Evolutionary conservation across 2,888 invertebrate species (phyloP).

Genomic region (Yponomeuta malinellus): DNA sequence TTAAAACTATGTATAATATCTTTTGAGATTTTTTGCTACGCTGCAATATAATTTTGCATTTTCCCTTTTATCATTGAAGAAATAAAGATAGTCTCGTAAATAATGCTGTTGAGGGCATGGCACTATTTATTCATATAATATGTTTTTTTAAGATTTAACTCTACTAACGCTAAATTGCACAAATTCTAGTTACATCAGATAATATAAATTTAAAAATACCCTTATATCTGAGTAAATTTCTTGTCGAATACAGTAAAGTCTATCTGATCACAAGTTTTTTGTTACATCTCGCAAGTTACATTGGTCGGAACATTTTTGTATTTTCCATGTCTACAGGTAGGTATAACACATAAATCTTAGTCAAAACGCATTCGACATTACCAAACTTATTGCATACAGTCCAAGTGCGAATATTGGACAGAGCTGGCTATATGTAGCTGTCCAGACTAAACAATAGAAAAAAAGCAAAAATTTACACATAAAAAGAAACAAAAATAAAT

Average conservation of each 20-base stretch:
- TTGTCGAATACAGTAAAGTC: background rate
- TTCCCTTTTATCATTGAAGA: conserved; percentile 1
- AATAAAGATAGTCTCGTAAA: conserved; percentile 1
- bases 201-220: conserved; percentile 5
- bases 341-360: background rate
- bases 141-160: conserved; percentile 22
- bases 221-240: conserved; percentile 4
- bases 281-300: conserved; percentile 6
- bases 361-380: no score
- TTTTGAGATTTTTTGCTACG: conserved; percentile 29
- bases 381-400: no score
- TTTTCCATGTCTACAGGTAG: background rate
- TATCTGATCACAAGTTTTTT: conserved; percentile 4
- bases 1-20: conserved; percentile 32
- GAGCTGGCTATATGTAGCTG: no score
- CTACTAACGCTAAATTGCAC: conserved; percentile 44
- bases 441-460: background rate
- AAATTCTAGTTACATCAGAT: conserved; percentile 25
- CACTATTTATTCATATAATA: conserved; percentile 38
- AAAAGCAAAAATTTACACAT: background rate
- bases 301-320: conserved; percentile 3
- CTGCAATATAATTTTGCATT: conserved; percentile 20
- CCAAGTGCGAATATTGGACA: no score
- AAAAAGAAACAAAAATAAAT: background rate
- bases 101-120: conserved; percentile 39